Conservation (phyloP, 2,888 invertebrate genomes). For the Urechis unicinctus region DNA sequence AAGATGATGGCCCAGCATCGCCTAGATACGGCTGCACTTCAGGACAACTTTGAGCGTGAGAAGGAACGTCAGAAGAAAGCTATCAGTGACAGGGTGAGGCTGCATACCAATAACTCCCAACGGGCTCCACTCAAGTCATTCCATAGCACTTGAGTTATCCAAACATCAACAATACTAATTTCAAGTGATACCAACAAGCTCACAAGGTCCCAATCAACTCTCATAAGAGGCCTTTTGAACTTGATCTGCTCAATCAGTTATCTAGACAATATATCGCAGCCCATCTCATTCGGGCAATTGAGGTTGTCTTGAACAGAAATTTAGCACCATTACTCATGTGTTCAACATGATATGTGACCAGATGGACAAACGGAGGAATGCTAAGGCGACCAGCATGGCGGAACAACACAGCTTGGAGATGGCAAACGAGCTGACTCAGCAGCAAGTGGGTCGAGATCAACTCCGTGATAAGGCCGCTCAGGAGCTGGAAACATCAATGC, state of each 20-base stretch:
- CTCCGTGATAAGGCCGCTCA: conserved; percentile 32
- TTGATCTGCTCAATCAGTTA: too few relatives aligned
- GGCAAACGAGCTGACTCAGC: conserved; percentile 31
- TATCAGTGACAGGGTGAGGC: conserved; percentile 32
- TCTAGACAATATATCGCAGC: too few relatives aligned
- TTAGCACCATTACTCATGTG: neutral
- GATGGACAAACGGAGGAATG: conserved; percentile 31
- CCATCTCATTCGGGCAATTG: neutral
- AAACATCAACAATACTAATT: neutral
- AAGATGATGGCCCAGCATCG: conserved; percentile 32
- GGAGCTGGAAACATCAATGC: conserved; percentile 30
- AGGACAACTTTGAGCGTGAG: conserved; percentile 31
- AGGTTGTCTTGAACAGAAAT: neutral
- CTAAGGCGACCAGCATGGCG: conserved; percentile 25
- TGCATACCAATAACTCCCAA: too few relatives aligned
- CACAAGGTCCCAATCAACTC: too few relatives aligned
- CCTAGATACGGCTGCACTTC: conserved; percentile 30
- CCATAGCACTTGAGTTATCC: too few relatives aligned
- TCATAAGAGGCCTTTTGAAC: too few relatives aligned
- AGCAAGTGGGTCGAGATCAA: conserved; percentile 39
- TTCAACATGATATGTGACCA: conserved; percentile 14
- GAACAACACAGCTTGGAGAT: conserved; percentile 35
- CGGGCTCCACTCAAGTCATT: too few relatives aligned
- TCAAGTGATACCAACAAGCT: too few relatives aligned
- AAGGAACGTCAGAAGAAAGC: conserved; percentile 32